Base-by-base conservation (phyloP, 2,888 invertebrate species). In the Stenchaetothrips biformis region DNA sequence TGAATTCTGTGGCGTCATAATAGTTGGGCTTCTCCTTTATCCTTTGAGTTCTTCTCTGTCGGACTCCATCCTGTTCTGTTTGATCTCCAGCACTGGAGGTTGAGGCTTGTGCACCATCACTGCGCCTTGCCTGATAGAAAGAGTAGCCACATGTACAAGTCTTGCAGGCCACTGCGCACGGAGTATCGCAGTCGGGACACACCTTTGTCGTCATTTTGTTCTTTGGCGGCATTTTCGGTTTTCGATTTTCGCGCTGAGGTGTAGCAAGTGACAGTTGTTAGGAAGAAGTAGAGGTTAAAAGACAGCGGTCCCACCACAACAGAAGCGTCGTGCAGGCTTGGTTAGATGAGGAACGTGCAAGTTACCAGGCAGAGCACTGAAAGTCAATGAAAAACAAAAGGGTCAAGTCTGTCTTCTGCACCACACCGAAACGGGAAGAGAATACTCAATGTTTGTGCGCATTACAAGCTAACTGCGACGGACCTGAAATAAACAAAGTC, bases 1-100 rank as follows among this genome's bases (percentile, higher is more conserved):
- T 74, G 11, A 74, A 74, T 21, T 74, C 67, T 7, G 67, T 74
- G 25, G 67, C 67, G 25, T 74, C 67, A 25, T 74, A 74, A 25
- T 74, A 74, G 25, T 74, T 74, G 9, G 67, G 67, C 25, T 74
- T 74, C 25, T 74, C 67, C 25, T 74, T 74, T n/a, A 74, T 74
- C 67, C 67, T 21, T 25, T 74, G 67, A 7, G 67, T 74, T 21
- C 67, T 74, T n/a, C 67, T n/a, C 25, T 74, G 67, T 11, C 67
- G 21, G 11, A 74, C 67, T 0, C 67, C 67, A 7, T 74, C 67
- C 67, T 74, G 67, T 25, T 74, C 67, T 25, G 53, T 13, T 18
- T 74, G 67, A 9, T 74, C 67, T 8, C 8, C 67, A 25, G 67
- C 7, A 21, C 21, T 74, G 1, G 67, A 21, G 11, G 25, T 74